phyloP scores from a whole-genome alignment of 2,113 vertebrate species.

The Cyanocitta stelleri region DNA sequence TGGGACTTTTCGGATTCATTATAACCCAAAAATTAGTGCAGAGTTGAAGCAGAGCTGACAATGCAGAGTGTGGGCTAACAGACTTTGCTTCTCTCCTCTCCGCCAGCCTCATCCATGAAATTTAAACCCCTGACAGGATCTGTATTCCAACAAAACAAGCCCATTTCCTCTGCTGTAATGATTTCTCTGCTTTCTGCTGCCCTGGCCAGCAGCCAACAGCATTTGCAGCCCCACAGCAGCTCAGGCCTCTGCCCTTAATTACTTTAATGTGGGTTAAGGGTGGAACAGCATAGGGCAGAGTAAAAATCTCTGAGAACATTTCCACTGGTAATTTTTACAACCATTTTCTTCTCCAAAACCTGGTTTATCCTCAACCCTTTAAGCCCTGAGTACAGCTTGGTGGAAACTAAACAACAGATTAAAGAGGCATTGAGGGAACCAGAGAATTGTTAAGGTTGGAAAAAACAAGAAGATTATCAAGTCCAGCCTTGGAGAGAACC shows the following conservation, averaged over 20 bases:
- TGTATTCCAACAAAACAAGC: background rate
- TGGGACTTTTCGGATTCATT: background rate
- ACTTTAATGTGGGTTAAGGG: background rate
- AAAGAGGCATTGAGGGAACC: background rate
- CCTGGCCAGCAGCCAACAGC: background rate
- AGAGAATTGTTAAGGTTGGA: background rate
- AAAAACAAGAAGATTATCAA: background rate
- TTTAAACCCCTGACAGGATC: background rate
- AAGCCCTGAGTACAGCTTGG: background rate
- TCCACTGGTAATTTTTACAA: background rate
- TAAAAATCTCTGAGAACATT: background rate
- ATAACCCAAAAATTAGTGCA: background rate
- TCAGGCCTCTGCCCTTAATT: background rate
- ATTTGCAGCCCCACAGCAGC: background rate
- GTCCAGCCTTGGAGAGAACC: background rate
- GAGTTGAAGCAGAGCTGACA: background rate
- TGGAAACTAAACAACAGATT: background rate
- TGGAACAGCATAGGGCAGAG: background rate
- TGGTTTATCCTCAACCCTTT: background rate
- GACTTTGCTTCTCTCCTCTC: background rate
- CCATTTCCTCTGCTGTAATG: background rate
- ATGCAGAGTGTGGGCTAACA: background rate
- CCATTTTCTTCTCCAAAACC: background rate
- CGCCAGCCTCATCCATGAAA: background rate
- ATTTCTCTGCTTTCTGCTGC: background rate